Evolutionary conservation across 1,140 invertebrate genomes (phyloP).

Genomic region (Kradibia gibbosae): DNA sequence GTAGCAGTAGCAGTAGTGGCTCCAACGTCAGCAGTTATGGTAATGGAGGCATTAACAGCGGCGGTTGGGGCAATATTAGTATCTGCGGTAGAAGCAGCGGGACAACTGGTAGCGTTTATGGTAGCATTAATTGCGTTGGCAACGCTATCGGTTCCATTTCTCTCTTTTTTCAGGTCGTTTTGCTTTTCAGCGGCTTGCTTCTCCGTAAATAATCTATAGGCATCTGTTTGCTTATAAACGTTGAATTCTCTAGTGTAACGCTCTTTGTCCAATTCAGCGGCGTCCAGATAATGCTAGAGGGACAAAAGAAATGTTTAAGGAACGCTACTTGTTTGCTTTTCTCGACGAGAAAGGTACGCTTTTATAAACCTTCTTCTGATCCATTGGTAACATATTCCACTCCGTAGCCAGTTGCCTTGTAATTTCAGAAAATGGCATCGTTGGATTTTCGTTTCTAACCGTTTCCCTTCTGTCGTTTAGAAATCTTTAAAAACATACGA

Average conservation of each 20-base stretch:
- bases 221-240: constrained; percentile 92
- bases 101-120: too few relatives aligned
- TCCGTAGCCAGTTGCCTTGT: constrained; percentile 90
- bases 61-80: too few relatives aligned
- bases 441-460: constrained; percentile 85
- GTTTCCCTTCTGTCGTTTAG: constrained; percentile 90
- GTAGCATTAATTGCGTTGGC: too few relatives aligned
- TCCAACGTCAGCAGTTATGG: too few relatives aligned
- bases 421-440: constrained; percentile 89
- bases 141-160: constrained; percentile 35
- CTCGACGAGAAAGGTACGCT: neutral
- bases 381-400: constrained; percentile 88
- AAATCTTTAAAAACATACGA: constrained; percentile 75
- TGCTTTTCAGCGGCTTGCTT: constrained; percentile 79
- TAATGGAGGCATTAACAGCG: too few relatives aligned
- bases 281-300: constrained; percentile 86
- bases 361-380: constrained; percentile 81
- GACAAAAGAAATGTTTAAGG: neutral
- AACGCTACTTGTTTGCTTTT: neutral
- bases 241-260: constrained; percentile 89
- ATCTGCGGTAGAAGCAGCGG: too few relatives aligned
- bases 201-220: constrained; percentile 84
- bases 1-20: neutral
- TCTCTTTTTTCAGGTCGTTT: constrained; percentile 67
- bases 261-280: constrained; percentile 92